Conservation (phyloP, 2,797 vertebrate genomes). For the Pangasius krempfi region DNA sequence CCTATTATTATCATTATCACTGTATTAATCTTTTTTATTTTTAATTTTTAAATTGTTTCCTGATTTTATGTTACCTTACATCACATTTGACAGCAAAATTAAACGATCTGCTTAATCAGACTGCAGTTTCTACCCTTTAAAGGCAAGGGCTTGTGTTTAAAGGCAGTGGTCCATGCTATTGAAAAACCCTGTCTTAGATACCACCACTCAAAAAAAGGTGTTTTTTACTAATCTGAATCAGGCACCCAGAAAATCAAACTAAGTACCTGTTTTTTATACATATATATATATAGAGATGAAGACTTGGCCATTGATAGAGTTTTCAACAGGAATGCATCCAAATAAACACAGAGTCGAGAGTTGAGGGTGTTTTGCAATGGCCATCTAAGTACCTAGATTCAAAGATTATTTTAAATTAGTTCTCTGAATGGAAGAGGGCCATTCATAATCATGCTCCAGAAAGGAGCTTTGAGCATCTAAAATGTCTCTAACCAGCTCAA, state of each 20-base stretch:
- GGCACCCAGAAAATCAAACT: not conserved
- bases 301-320: not conserved
- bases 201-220: not conserved
- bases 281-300: not conserved
- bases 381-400: not conserved
- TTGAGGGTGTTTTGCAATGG: not conserved
- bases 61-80: not conserved
- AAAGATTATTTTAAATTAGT: not conserved
- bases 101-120: not conserved
- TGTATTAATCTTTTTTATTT: not conserved
- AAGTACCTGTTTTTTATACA: not conserved
- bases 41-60: not conserved
- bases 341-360: not conserved
- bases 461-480: not conserved
- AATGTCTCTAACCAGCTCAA: not conserved
- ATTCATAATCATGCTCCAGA: not conserved
- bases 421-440: not conserved
- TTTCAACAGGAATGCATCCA: not conserved
- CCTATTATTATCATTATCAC: not conserved
- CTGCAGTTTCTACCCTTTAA: not conserved
- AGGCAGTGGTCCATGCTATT: not conserved
- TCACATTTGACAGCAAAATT: not conserved
- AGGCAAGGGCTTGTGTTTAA: not conserved
- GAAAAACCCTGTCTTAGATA: not conserved
- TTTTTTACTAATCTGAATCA: not conserved